Base-by-base conservation (phyloP, 2,113 vertebrate genomes). In the Zapornia atra region DNA sequence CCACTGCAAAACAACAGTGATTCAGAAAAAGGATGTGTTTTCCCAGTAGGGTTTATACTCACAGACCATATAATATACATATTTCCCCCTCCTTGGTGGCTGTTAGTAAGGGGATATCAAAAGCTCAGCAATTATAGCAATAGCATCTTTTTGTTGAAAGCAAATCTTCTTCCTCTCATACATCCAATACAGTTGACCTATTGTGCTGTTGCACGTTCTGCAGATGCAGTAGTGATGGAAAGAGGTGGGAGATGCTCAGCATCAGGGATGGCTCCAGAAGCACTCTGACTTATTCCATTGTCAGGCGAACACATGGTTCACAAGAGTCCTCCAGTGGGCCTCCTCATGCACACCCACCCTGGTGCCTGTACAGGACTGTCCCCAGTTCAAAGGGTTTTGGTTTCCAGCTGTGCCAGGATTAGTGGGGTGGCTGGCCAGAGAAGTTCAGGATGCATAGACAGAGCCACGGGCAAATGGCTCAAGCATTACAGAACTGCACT, bases 121-220 rank as follows among this genome's bases (percentile, higher is more conserved):
- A 93, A 84, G 15, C 34, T 83, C 34, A 48, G 64, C 25, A 88
- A 78, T 76, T 77, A 70, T 2, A 72, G 2, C 11, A 91, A 72
- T 18, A 56, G 7, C 14, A 78, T 28, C 9, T 29, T 90, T 80
- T 46, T 83, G 26, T 48, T 84, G 61, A 66, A 93, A 68, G 60
- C 1, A 3, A 46, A 36, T 60, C 18, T 71, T 18, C 7, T 25
- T 75, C 20, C 8, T 25, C 12, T 94, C 21, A 8, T 19, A 4
- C 19, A 9, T 44, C 26, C 7, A 7, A 31, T 34, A 14, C 76
- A 71, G 38, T 22, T 0, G 0, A 48, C 17, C 12, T 60, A 1
- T 66, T 44, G 56, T 56, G 59, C n/a, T 59, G 31, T 29, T 50
- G 51, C 42, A 69, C 25, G 19, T 66, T 59, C 26, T 51, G 53